Evolutionary conservation across 1,140 invertebrate species (phyloP).

Genomic region (Drosophila saltans): DNA sequence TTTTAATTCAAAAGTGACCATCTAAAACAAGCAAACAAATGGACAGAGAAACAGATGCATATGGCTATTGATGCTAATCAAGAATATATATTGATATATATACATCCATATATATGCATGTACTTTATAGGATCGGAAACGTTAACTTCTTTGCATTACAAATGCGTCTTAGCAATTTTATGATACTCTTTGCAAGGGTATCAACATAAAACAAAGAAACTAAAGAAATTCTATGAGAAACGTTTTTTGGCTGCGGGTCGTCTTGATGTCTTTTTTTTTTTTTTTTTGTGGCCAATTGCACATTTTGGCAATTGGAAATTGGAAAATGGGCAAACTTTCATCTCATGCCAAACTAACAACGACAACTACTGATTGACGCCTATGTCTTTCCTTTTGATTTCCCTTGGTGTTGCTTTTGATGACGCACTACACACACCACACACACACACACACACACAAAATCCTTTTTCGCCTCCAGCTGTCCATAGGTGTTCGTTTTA

Average conservation of each 20-base stretch:
- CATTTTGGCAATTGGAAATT: conserved; percentile 9
- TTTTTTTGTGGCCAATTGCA: conserved; percentile 8
- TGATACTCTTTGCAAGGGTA: too few relatives aligned
- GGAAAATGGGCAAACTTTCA: neutral
- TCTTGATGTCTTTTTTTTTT: neutral
- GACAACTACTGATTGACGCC: conserved; percentile 4
- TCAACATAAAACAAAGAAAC: neutral
- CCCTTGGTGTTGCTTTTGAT: conserved; percentile 8
- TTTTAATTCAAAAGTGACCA: too few relatives aligned
- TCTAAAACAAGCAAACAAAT: too few relatives aligned
- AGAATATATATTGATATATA: too few relatives aligned
- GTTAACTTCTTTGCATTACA: too few relatives aligned
- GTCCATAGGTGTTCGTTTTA: conserved; percentile 6
- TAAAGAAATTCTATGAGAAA: neutral
- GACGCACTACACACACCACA: neutral
- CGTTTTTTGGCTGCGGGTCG: conserved; percentile 6
- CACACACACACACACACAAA: neutral
- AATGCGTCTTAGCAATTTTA: too few relatives aligned
- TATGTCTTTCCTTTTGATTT: conserved; percentile 11
- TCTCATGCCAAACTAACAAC: neutral
- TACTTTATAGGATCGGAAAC: too few relatives aligned
- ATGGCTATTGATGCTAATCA: too few relatives aligned
- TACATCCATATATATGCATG: too few relatives aligned
- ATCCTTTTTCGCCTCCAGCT: neutral
- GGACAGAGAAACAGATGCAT: too few relatives aligned